Evolutionary conservation across 2,888 invertebrate species (phyloP), one percentile per base, ranked within the genome.

Genomic region (Endotricha flammealis): DNA sequence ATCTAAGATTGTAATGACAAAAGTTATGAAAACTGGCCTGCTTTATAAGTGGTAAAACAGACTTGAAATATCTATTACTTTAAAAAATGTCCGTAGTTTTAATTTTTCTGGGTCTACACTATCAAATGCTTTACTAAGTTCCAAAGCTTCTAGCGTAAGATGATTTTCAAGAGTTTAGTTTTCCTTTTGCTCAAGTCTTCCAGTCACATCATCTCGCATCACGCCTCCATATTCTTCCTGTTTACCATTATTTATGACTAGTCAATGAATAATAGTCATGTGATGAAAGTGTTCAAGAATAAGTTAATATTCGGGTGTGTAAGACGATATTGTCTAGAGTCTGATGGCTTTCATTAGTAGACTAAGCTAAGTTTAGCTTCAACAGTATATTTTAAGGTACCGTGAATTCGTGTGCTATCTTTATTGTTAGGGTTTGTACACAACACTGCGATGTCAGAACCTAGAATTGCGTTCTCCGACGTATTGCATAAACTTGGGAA

Each of bases 131-230:
- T 32, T 14, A 14, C 17, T 36, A 9, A n/a, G 27, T 25, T 29
- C 10, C 29, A 12, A 20, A 8, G 20, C 20, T 20, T n/a, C 20
- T 20, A 20, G n/a, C n/a, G 12, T 10, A 14, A 22, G 9, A 10
- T 41, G 40, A 48, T 46, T 48, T 56, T 57, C 54, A 32, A 27
- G 23, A 22, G 12, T 10, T 16, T 5, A 28, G 45, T 41, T 43
- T 52, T 48, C 57, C 53, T 45, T 61, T 64, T 67, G 65, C 65
- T 76, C 70, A 70, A 70, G 80, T 81, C 81, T 81, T 82, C 81
- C 81, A 78, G 59, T 48, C 55, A 59, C 48, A 56, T 69, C 68
- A 64, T 77, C 78, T 76, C 36, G n/a, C 35, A 36, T 41, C 35
- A 38, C 29, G 43, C 38, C 42, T 17, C 13, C 20, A 23, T 32